Evolutionary conservation across 2,888 invertebrate species (phyloP).

Genomic region (Laothoe populi): DNA sequence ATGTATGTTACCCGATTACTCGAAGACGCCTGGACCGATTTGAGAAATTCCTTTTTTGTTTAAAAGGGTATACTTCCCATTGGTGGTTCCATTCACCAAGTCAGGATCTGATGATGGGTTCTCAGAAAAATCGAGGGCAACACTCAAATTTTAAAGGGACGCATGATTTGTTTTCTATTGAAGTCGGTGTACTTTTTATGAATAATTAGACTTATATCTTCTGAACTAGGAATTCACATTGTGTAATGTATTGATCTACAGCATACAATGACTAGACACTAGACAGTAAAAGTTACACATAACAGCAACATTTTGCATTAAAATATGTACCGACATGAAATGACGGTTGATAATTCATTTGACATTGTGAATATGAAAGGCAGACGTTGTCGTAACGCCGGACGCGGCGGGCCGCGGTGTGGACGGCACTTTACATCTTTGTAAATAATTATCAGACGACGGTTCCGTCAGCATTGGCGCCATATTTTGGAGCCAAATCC

Average conservation of each 20-base stretch:
- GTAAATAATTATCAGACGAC: slow-evolving; percentile 49
- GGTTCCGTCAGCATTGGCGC: slow-evolving; percentile 67
- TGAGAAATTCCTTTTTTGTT: too few species aligned
- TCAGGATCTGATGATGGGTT: too few species aligned
- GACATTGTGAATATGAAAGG: slow-evolving; percentile 18
- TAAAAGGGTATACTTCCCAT: too few species aligned
- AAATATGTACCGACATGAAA: slow-evolving; percentile 4
- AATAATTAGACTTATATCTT: too few species aligned
- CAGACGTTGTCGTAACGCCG: slow-evolving; percentile 8
- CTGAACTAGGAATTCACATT: too few species aligned
- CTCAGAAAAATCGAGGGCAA: too few species aligned
- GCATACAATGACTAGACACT: neutral
- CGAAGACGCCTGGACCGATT: too few species aligned
- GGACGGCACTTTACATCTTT: slow-evolving; percentile 45
- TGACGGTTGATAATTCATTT: slow-evolving; percentile 16
- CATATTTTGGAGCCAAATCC: slow-evolving; percentile 58
- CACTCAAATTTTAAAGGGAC: too few species aligned
- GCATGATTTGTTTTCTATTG: too few species aligned
- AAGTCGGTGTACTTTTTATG: too few species aligned
- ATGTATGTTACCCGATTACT: too few species aligned
- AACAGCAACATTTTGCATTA: neutral
- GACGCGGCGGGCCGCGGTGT: neutral
- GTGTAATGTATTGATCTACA: neutral
- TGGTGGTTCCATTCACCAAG: too few species aligned
- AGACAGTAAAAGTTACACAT: neutral